These are phyloP conservation scores for Cecidostiba fungosa DNA, from an alignment of 2,888 invertebrate species.

Conservation along the genomic window DNA sequence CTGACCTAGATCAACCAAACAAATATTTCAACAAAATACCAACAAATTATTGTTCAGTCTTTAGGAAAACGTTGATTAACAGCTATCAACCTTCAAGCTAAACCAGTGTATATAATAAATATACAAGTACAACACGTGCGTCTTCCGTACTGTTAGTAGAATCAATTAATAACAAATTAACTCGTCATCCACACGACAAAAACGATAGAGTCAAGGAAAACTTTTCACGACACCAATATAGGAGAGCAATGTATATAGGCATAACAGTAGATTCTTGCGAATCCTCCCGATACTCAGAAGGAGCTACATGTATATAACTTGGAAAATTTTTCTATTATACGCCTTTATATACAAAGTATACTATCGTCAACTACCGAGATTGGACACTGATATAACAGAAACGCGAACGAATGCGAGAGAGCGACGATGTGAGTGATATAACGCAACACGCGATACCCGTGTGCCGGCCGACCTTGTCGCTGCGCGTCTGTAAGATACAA, in stretches of 20 bases:
- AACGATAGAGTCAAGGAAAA: neutral
- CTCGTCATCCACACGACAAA: neutral
- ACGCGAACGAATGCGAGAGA: constrained; percentile 29
- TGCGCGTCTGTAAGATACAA: constrained; percentile 69
- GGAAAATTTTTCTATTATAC: neutral
- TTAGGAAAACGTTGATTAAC: neutral
- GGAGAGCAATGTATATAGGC: neutral
- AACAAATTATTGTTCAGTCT: neutral
- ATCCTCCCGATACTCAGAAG: neutral
- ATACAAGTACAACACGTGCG: neutral
- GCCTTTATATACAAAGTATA: neutral
- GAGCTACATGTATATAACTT: no score
- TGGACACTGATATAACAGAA: constrained; percentile 32
- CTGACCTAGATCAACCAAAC: no score
- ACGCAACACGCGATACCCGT: constrained; percentile 74
- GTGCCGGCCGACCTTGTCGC: constrained; percentile 75
- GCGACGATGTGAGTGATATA: constrained; percentile 71
- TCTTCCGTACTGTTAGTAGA: neutral
- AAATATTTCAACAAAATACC: neutral
- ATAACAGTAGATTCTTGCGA: neutral
- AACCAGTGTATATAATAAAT: neutral
- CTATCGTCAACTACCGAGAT: neutral
- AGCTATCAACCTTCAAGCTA: neutral
- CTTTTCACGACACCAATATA: neutral
- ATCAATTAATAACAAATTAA: constrained; percentile 9